A percentile compares a stretch with the other conserved stretches of the same genome.
These are phyloP conservation scores for Invenusta paracnida DNA, from an alignment of 2,888 invertebrate genomes.

Conservation along the genomic window DNA sequence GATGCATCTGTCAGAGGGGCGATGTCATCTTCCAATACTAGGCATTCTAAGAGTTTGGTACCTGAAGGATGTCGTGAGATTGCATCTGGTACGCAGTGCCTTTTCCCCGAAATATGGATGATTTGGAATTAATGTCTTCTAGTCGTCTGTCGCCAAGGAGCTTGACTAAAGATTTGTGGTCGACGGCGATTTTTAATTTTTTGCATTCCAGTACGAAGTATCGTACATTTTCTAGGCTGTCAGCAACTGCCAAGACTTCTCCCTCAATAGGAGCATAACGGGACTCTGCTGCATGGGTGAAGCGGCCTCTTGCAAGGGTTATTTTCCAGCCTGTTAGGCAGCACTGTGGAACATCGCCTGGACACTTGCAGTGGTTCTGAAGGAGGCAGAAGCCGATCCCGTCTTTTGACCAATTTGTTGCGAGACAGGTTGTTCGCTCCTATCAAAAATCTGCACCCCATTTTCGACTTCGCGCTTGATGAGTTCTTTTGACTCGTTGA, in stretches of 20 bases:
- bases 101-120: background rate
- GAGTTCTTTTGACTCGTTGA: slow-evolving; percentile 44
- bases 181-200: slow-evolving; percentile 44
- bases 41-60: background rate
- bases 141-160: background rate
- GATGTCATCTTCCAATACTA: background rate
- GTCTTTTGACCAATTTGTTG: slow-evolving; percentile 24
- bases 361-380: background rate
- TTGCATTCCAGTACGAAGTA: slow-evolving; percentile 44
- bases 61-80: slow-evolving; percentile 18
- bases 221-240: slow-evolving; percentile 42
- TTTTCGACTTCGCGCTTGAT: slow-evolving; percentile 36
- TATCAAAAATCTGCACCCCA: slow-evolving; percentile 31
- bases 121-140: background rate
- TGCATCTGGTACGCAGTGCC: slow-evolving; percentile 5
- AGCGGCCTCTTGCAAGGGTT: slow-evolving; percentile 30
- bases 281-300: slow-evolving; percentile 29
- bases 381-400: slow-evolving; percentile 29
- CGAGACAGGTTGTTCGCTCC: background rate
- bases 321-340: background rate
- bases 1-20: too few species aligned
- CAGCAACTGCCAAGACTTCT: slow-evolving; percentile 41
- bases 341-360: background rate
- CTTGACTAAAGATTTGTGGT: slow-evolving; percentile 41
- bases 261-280: slow-evolving; percentile 22